phyloP scores from a whole-genome alignment of 2,113 vertebrate genomes.

The Heterotilapia buettikoferi region DNA sequence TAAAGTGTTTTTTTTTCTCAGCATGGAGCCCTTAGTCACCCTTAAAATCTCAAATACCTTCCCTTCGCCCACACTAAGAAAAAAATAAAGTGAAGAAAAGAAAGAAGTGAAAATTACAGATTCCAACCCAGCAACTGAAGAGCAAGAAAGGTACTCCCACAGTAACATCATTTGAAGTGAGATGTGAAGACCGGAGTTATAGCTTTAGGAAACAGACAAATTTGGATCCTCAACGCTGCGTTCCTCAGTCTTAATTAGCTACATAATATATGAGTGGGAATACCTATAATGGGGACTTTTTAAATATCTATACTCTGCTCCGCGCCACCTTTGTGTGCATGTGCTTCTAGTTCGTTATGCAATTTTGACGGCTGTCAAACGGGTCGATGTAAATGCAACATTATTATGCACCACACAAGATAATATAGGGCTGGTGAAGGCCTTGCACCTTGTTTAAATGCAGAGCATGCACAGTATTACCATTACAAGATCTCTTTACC shows the following conservation, averaged over 20 bases:
- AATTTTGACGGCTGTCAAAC: conserved; percentile 13
- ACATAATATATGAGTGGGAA: background rate
- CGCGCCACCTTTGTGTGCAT: background rate
- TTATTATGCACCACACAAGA: conserved; percentile 39
- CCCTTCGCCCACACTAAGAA: background rate
- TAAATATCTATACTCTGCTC: background rate
- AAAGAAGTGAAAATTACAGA: background rate
- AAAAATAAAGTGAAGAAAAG: background rate
- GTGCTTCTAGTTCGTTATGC: background rate
- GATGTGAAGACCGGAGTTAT: background rate
- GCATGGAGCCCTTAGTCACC: background rate
- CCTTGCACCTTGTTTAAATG: conserved; percentile 28
- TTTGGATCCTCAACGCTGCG: background rate
- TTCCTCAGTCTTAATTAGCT: background rate
- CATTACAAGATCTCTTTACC: conserved; percentile 54
- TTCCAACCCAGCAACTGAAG: background rate
- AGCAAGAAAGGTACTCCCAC: background rate
- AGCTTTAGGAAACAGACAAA: background rate
- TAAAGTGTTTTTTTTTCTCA: background rate
- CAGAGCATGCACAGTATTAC: conserved; percentile 30
- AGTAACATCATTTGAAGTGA: background rate
- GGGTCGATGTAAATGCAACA: conserved; percentile 21
- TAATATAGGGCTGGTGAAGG: conserved; percentile 2
- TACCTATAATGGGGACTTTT: background rate
- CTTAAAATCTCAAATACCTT: background rate